A percentile compares a stretch with the other conserved stretches of the same genome.
Conservation (phyloP, 2,888 invertebrate genomes). For the Eupsilia transversa region DNA sequence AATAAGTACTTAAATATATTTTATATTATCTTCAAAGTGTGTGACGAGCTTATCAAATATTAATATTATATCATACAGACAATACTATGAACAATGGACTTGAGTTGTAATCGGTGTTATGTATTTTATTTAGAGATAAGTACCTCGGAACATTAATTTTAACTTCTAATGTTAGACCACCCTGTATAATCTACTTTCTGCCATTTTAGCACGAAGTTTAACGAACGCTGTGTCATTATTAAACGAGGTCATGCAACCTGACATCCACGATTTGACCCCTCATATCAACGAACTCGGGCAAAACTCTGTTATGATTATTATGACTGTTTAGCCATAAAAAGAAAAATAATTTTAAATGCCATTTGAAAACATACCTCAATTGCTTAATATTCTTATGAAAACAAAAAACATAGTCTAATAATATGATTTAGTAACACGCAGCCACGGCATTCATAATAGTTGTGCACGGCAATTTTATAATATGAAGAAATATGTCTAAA, state of each 20-base stretch:
- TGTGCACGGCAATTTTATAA: conserved; percentile 19
- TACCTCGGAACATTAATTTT: neutral
- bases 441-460: conserved; percentile 27
- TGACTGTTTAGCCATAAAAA: neutral
- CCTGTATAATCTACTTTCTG: conserved; percentile 9
- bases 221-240: conserved; percentile 47
- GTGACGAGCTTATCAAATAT: no score
- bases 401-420: conserved; percentile 19
- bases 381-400: conserved; percentile 11
- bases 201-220: conserved; percentile 27
- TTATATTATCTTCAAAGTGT: no score
- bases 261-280: conserved; percentile 45
- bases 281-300: conserved; percentile 36
- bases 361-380: conserved; percentile 9
- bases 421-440: conserved; percentile 30
- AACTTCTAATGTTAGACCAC: conserved; percentile 2
- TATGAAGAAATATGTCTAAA: conserved; percentile 37
- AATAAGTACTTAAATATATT: no score
- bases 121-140: neutral
- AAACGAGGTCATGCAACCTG: conserved; percentile 49
- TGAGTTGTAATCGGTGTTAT: neutral
- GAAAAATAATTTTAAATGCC: neutral
- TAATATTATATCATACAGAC: conserved; percentile 12
- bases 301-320: conserved; percentile 23
- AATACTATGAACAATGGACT: conserved; percentile 1